Evolutionary conservation across 2,113 vertebrate species (phyloP), one percentile per base, ranked within the genome.

Genomic region (Apistogramma diplotaenia): DNA sequence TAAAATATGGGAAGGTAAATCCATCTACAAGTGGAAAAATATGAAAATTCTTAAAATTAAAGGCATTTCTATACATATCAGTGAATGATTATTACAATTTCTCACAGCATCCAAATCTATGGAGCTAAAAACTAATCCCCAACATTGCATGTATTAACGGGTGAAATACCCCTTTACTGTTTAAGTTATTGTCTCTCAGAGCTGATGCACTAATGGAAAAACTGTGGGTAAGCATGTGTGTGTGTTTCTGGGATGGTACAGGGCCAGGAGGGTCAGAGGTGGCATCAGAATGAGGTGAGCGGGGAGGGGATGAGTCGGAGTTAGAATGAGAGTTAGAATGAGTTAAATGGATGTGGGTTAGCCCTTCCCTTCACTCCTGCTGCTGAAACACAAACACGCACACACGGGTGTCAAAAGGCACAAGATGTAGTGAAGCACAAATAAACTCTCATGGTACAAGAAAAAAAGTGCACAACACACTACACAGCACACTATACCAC

Each of bases 241-340:
- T 85, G 87, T 89, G 88, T 87, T 89, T 92, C 92, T 93, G 89
- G 91, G 93, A 94, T 93, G 92, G 85, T 80, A 79, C 73, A 78
- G 85, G 85, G 87, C 85, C 87, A 57, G 78, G 71, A 85, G 46
- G 78, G 74, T 61, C 78, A 84, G 55, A 83, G 70, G 75, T 62
- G 81, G 62, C 23, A 6, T 89, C 79, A 91, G 86, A 91, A 88
- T 93, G 90, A 92, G 62, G 80, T 73, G 84, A 67, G 37, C 40
- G 81, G 55, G 74, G 60, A 60, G 74, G 65, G 67, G 79, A 85
- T 85, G 87, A 57, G 31, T 77, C 46, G 90, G 78, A 81, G 87
- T 78, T 51, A 85, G 86, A 79, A 86, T 89, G 82, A 90, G 55
- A 62, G 83, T 74, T 72, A 84, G 88, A 84, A 89, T 91, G 90